phyloP scores from a whole-genome alignment of 2,797 vertebrate species.

The Sitta carolinensis region DNA sequence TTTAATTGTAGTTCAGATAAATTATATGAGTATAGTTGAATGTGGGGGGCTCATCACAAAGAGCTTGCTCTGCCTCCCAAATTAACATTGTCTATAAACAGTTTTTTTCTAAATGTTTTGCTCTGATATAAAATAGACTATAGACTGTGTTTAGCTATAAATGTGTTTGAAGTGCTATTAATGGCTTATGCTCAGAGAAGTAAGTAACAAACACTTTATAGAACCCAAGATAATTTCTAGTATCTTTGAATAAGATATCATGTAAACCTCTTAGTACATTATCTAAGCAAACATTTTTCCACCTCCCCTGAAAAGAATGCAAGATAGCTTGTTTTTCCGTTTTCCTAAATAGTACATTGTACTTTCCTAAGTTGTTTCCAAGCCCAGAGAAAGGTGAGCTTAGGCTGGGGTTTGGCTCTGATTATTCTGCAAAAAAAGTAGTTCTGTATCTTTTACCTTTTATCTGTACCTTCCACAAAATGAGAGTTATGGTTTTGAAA shows the following conservation, averaged over 20 bases:
- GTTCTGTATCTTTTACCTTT: neutral
- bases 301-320: neutral
- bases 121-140: neutral
- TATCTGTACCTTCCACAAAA: neutral
- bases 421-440: neutral
- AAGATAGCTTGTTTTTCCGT: neutral
- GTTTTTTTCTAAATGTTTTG: neutral
- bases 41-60: neutral
- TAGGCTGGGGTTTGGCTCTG: neutral
- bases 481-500: constrained; percentile 44
- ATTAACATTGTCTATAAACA: neutral
- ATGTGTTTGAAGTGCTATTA: neutral
- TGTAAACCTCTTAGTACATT: neutral
- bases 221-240: neutral
- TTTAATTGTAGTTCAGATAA: neutral
- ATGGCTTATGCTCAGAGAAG: neutral
- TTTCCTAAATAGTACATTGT: neutral
- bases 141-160: neutral
- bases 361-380: neutral
- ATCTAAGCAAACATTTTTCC: neutral
- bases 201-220: neutral
- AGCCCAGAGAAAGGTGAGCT: neutral
- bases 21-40: neutral
- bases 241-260: neutral
- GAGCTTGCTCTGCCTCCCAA: neutral